Percentiles rank a stretch among this genome's conserved stretches.
These are phyloP conservation scores for Terebella lapidaria DNA, from an alignment of 2,888 invertebrate species.

Conservation along the genomic window DNA sequence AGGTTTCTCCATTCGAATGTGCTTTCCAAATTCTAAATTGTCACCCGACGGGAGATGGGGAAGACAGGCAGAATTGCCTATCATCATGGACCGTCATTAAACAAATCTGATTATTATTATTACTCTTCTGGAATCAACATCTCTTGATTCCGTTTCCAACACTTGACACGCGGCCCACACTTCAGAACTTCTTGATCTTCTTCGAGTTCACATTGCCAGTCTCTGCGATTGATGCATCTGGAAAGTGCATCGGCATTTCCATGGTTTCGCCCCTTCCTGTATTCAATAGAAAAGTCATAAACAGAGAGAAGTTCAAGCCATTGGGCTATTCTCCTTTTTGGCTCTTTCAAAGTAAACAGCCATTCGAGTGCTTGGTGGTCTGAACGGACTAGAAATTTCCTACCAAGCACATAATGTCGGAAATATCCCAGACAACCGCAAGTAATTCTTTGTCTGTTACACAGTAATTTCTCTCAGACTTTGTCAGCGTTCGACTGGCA, in stretches of 20 bases:
- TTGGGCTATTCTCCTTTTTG: constrained; percentile 12
- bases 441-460: constrained; percentile 16
- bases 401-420: constrained; percentile 25
- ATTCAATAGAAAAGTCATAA: constrained; percentile 1
- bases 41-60: too few relatives aligned
- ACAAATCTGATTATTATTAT: too few relatives aligned
- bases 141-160: not conserved
- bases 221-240: not conserved
- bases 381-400: constrained; percentile 23
- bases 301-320: constrained; percentile 7
- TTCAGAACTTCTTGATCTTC: not conserved
- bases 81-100: too few relatives aligned
- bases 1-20: too few relatives aligned
- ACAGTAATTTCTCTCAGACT: constrained; percentile 17
- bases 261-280: not conserved
- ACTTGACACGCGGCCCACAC: not conserved
- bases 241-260: constrained; percentile 1
- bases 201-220: not conserved
- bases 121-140: too few relatives aligned
- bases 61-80: too few relatives aligned
- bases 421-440: constrained; percentile 23
- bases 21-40: too few relatives aligned
- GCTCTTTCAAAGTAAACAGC: too few relatives aligned
- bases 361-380: constrained; percentile 28
- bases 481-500: constrained; percentile 10